Conservation (phyloP, 2,888 invertebrate genomes). For the Platynereis dumerilii region DNA sequence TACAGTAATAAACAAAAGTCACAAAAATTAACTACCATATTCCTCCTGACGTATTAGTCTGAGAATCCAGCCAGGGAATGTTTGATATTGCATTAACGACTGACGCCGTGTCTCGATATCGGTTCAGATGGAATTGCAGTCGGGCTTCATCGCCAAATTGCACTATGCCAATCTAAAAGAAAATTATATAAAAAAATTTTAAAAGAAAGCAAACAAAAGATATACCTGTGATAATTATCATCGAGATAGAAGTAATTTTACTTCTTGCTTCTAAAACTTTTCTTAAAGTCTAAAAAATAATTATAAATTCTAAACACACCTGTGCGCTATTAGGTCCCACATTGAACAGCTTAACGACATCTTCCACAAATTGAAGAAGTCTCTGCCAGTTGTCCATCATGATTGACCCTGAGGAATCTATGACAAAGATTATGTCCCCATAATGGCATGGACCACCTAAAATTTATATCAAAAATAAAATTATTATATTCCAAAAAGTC, state of each 20-base stretch:
- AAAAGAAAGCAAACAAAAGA: no score
- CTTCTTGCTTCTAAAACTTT: no score
- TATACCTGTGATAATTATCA: no score
- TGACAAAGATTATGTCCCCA: constrained; percentile 17
- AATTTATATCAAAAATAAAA: no score
- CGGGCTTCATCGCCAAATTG: constrained; percentile 18
- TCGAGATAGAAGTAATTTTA: no score
- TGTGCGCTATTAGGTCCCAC: constrained; percentile 14
- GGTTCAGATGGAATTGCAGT: constrained; percentile 23
- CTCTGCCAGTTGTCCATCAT: constrained; percentile 3
- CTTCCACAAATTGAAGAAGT: constrained; percentile 9
- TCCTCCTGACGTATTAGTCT: constrained; percentile 16
- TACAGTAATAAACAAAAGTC: no score
- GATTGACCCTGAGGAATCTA: constrained; percentile 15
- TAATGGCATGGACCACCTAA: constrained; percentile 11
- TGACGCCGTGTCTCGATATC: constrained; percentile 9
- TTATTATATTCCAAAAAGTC: no score
- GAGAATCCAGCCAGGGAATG: constrained; percentile 11
- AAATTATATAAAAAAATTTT: no score
- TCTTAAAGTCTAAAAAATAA: no score
- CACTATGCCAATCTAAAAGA: constrained; percentile 10
- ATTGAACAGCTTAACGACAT: constrained; percentile 4
- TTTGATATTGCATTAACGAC: constrained; percentile 1
- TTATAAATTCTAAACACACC: no score
- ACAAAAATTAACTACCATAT: constrained; percentile 12